Evolutionary conservation across 23 tunicate genomes (phyloP).

Genomic region (Ciona savignyi): DNA sequence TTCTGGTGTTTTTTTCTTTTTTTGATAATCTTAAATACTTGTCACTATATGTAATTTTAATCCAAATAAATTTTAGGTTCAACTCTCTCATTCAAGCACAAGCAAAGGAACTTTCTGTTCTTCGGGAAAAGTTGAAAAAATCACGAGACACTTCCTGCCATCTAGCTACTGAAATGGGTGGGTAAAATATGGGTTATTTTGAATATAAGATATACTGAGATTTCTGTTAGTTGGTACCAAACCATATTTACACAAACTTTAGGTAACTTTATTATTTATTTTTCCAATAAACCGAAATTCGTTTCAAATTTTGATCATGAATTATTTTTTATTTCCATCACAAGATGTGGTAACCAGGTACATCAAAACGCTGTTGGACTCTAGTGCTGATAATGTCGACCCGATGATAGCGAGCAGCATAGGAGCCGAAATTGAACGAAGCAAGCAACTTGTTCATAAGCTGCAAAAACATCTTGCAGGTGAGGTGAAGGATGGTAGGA

Average conservation of each 20-base stretch:
- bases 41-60: no score
- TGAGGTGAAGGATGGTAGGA: no score
- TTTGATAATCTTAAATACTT: no score
- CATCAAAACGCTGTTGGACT: slow-evolving; percentile 36
- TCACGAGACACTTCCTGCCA: slow-evolving; percentile 46
- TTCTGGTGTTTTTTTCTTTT: no score
- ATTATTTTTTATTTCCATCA: background rate
- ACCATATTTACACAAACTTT: no score
- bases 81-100: slow-evolving; percentile 85
- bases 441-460: slow-evolving; percentile 37
- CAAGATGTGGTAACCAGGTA: slow-evolving; percentile 62
- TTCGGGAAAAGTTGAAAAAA: slow-evolving; percentile 49
- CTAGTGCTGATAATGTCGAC: slow-evolving; percentile 28
- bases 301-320: background rate
- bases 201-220: no score
- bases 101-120: slow-evolving; percentile 73
- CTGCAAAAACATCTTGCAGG: slow-evolving; percentile 25
- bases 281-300: background rate
- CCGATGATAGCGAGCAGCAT: slow-evolving; percentile 31
- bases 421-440: slow-evolving; percentile 42
- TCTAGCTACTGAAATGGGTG: slow-evolving; percentile 76
- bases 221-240: no score
- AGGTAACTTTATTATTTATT: background rate
- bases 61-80: slow-evolving; percentile 32
- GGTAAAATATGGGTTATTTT: no score